These are phyloP conservation scores for Drosophila repletoides DNA, from an alignment of 1,140 invertebrate species.

Conservation along the genomic window DNA sequence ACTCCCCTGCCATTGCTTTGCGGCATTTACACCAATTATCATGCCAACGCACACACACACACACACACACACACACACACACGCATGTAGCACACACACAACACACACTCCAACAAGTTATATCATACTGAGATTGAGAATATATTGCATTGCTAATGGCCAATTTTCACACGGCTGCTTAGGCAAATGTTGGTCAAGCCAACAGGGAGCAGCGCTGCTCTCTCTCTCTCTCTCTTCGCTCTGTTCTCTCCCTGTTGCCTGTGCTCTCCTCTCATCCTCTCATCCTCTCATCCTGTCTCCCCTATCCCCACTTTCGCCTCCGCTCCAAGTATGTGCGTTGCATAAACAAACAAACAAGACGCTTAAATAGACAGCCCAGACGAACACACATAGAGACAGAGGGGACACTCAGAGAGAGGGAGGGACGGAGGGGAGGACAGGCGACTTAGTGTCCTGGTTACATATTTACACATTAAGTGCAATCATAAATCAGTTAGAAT, in stretches of 20 bases:
- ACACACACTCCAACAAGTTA: constrained; percentile 45
- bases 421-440: constrained; percentile 8
- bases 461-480: constrained; percentile 74
- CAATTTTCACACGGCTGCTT: constrained; percentile 77
- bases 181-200: constrained; percentile 54
- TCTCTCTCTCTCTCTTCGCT: background rate
- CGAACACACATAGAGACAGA: background rate
- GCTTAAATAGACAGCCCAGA: constrained; percentile 36
- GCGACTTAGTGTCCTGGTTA: constrained; percentile 28
- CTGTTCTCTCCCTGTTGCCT: background rate
- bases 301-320: background rate
- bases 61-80: constrained; percentile 8
- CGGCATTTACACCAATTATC: constrained; percentile 76
- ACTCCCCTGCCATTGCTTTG: constrained; percentile 48
- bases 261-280: background rate
- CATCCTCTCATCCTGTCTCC: background rate
- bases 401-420: no score
- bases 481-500: constrained; percentile 74
- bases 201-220: background rate
- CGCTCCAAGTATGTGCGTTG: constrained; percentile 35
- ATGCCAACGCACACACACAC: constrained; percentile 9
- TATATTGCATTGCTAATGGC: constrained; percentile 76
- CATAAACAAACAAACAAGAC: constrained; percentile 63
- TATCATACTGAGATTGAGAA: constrained; percentile 64
- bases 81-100: constrained; percentile 7